Evolutionary conservation across 1,140 invertebrate species (phyloP).

Genomic region (Drosophila oshimai): DNA sequence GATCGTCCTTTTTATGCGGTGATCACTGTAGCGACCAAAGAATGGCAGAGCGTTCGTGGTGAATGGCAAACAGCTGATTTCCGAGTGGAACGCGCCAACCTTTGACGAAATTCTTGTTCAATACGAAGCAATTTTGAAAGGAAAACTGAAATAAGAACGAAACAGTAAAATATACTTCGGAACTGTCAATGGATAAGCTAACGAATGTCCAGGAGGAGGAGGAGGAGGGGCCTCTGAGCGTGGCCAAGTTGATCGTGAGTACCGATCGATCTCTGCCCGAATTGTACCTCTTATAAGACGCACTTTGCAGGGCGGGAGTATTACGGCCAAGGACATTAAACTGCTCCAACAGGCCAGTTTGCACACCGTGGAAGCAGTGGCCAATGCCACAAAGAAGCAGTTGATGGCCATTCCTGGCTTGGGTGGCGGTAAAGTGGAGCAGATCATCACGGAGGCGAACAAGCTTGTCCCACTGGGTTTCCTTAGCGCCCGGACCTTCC

Average conservation of each 20-base stretch:
- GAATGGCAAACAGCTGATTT: background rate
- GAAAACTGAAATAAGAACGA: slow-evolving; percentile 6
- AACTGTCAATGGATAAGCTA: slow-evolving; percentile 48
- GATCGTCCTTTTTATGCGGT: background rate
- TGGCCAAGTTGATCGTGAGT: slow-evolving; percentile 62
- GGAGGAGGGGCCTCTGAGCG: slow-evolving; percentile 57
- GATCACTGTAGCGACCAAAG: background rate
- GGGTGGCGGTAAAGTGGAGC: slow-evolving; percentile 98
- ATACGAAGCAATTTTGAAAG: slow-evolving; percentile 33
- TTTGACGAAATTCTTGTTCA: slow-evolving; percentile 21
- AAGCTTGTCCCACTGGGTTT: slow-evolving; percentile 99
- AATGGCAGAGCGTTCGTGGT: background rate
- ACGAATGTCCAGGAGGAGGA: slow-evolving; percentile 55
- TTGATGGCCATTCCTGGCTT: slow-evolving; percentile 97
- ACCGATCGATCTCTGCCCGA: background rate
- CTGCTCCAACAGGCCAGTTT: slow-evolving; percentile 96
- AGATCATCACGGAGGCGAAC: slow-evolving; percentile 94
- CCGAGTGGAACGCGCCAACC: slow-evolving; percentile 6
- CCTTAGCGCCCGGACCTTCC: slow-evolving; percentile 97
- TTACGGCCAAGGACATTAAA: slow-evolving; percentile 95
- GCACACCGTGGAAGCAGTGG: slow-evolving; percentile 97
- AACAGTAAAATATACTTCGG: background rate
- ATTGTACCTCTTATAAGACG: background rate
- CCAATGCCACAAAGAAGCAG: slow-evolving; percentile 96
- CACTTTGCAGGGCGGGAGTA: slow-evolving; percentile 86